A percentile compares a stretch with the other conserved stretches of the same genome.
Conservation (phyloP, 2,113 vertebrate genomes). For the Rhadina sibilatrix region DNA sequence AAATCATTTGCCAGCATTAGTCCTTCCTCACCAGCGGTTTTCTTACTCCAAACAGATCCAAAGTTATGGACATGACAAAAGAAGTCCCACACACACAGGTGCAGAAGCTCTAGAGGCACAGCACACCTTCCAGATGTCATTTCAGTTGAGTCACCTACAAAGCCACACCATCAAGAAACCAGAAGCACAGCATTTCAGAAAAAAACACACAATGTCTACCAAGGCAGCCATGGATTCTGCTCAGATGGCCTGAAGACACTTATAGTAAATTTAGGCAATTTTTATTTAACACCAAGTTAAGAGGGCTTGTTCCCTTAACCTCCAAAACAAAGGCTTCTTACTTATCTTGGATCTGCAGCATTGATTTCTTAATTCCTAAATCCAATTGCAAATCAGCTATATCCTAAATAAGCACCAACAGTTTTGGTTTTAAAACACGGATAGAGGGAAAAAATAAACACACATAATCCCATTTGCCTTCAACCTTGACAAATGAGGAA, state of each 20-base stretch:
- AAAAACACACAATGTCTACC: accelerated
- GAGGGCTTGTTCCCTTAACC: not conserved
- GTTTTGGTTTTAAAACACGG: not conserved
- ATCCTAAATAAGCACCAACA: not conserved
- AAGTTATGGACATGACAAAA: not conserved
- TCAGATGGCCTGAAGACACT: not conserved
- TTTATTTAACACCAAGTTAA: not conserved
- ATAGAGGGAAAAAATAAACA: not conserved
- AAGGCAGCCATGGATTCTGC: not conserved
- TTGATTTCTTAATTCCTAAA: not conserved
- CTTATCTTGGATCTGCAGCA: not conserved
- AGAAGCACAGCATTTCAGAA: not conserved
- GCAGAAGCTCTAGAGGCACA: not conserved
- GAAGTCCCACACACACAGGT: accelerated
- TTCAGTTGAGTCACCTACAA: not conserved
- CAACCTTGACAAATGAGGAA: not conserved
- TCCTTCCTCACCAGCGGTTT: not conserved
- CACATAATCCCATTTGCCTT: not conserved
- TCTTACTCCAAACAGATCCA: not conserved
- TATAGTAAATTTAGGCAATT: not conserved
- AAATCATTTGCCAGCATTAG: not conserved
- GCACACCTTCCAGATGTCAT: not conserved
- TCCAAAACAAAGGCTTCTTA: not conserved
- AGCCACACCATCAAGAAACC: not conserved
- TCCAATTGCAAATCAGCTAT: not conserved